Evolutionary conservation across 2,113 vertebrate species (phyloP).

Genomic region (Brienomyrus brachyistius): DNA sequence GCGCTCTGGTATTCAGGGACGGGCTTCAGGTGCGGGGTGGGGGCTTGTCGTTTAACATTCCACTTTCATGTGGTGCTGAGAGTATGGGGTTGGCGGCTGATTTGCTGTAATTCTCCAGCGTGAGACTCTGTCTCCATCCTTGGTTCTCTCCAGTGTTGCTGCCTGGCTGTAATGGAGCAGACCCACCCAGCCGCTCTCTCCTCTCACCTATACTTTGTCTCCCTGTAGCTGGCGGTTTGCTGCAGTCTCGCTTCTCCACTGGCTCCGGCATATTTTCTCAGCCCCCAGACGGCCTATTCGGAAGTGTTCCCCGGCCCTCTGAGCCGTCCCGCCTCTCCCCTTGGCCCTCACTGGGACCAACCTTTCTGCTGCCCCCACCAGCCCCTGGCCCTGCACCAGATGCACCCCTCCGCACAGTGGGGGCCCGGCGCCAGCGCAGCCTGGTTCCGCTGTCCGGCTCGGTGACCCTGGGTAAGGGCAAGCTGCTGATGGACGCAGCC

Average conservation of each 20-base stretch:
- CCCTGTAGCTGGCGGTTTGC: conserved; percentile 64
- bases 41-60: background rate
- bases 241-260: conserved; percentile 68
- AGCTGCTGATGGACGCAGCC: conserved; percentile 78
- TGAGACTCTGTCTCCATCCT: background rate
- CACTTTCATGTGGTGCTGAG: background rate
- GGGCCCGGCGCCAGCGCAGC: conserved; percentile 64
- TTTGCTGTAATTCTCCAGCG: background rate
- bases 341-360: conserved; percentile 49
- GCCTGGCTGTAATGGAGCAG: background rate
- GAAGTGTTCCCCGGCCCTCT: background rate
- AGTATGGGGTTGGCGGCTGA: background rate
- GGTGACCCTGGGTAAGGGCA: conserved; percentile 65
- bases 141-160: background rate
- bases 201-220: background rate
- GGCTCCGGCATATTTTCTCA: conserved; percentile 44
- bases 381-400: conserved; percentile 59
- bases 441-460: conserved; percentile 75
- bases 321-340: conserved; percentile 17
- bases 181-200: background rate
- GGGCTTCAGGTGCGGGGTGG: conserved; percentile 56
- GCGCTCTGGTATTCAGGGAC: conserved; percentile 57
- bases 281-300: conserved; percentile 42
- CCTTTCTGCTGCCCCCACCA: conserved; percentile 53
- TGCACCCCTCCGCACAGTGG: conserved; percentile 64